Evolutionary conservation across 2,888 invertebrate genomes (phyloP).

Genomic region (Oscheius sp.): DNA sequence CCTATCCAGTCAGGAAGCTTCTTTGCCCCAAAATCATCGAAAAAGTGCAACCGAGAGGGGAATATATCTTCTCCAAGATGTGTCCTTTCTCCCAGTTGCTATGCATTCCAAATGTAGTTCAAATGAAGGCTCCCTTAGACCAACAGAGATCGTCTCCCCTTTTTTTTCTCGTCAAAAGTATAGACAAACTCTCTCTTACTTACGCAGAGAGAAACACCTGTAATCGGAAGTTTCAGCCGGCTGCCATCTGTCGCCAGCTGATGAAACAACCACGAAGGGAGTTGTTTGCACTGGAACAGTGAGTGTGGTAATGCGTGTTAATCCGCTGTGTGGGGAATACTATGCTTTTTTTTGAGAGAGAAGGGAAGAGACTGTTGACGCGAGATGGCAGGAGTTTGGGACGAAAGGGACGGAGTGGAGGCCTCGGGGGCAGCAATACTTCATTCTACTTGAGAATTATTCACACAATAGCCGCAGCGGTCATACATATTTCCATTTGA

Average conservation of each 20-base stretch:
- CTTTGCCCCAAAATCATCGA: no score
- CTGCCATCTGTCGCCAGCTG: constrained; percentile 27
- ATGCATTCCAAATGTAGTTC: no score
- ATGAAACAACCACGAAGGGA: constrained; percentile 13
- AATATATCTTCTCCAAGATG: no score
- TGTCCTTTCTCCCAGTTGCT: no score
- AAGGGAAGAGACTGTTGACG: constrained; percentile 4
- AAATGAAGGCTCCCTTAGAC: no score
- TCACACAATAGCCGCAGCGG: constrained; percentile 30
- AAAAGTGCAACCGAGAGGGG: no score
- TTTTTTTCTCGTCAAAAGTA: no score
- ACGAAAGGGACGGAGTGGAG: background rate
- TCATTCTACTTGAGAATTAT: constrained; percentile 31
- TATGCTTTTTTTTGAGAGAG: background rate
- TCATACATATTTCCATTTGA: constrained; percentile 29
- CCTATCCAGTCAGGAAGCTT: no score
- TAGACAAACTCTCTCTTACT: no score
- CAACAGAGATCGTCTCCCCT: no score
- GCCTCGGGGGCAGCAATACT: constrained; percentile 13
- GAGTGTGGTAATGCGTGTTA: constrained; percentile 26
- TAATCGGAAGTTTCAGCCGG: constrained; percentile 12
- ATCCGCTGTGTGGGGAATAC: constrained; percentile 1
- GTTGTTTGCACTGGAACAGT: constrained; percentile 24
- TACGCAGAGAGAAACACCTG: no score
- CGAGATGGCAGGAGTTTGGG: background rate